Percentiles rank a stretch among this genome's conserved stretches.
Evolutionary conservation across 1,140 invertebrate species (phyloP).

Genomic region (Drosophila neocordata): DNA sequence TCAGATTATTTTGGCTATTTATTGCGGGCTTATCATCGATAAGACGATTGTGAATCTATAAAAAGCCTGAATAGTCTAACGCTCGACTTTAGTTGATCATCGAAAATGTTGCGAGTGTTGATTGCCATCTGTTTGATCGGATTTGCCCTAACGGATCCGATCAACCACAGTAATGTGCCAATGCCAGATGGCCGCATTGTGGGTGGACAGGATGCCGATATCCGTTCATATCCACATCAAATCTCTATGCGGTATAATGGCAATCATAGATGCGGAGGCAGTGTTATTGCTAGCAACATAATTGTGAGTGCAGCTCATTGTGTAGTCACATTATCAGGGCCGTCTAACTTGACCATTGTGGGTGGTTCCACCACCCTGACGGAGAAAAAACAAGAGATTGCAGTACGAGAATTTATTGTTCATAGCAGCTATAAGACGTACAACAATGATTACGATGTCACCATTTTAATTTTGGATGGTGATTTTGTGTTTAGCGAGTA

Average conservation of each 20-base stretch:
- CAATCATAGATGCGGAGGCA: constrained; percentile 84
- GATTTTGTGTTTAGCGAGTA: constrained; percentile 54
- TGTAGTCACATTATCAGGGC: constrained; percentile 35
- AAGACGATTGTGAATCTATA: constrained; percentile 25
- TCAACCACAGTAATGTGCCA: constrained; percentile 37
- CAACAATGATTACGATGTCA: constrained; percentile 69
- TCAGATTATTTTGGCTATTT: constrained; percentile 20
- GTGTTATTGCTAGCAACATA: constrained; percentile 77
- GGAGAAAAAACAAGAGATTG: constrained; percentile 40
- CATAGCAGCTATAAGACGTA: constrained; percentile 56
- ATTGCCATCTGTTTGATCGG: constrained; percentile 40
- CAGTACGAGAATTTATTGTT: constrained; percentile 49
- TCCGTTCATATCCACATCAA: constrained; percentile 65
- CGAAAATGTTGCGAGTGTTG: constrained; percentile 59
- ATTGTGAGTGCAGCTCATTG: constrained; percentile 86
- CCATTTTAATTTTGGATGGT: constrained; percentile 58
- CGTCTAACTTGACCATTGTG: constrained; percentile 52
- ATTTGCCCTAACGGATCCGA: constrained; percentile 39
- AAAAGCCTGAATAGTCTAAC: constrained; percentile 22
- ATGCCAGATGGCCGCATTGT: constrained; percentile 74
- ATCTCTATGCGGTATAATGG: constrained; percentile 65
- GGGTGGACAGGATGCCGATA: constrained; percentile 57
- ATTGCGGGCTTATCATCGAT: constrained; percentile 39
- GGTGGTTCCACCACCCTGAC: constrained; percentile 60
- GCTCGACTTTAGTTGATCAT: constrained; percentile 35